Evolutionary conservation across 2,797 vertebrate genomes (phyloP).

Genomic region (Melanogrammus aeglefinus): DNA sequence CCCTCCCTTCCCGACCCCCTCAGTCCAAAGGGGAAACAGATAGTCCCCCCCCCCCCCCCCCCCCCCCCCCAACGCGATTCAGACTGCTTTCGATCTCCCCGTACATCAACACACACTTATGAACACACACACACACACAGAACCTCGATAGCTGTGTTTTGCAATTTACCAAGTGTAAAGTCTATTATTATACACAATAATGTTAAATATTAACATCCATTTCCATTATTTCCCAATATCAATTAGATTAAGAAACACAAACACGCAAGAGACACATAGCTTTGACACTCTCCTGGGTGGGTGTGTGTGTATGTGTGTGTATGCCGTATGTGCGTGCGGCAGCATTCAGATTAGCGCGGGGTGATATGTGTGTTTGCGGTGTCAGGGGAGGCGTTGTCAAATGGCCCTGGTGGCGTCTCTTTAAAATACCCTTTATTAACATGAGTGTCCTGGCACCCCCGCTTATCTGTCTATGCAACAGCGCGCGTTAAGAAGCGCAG

Average conservation of each 20-base stretch:
- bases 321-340: background rate
- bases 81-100: background rate
- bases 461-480: constrained; percentile 22
- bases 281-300: background rate
- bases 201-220: background rate
- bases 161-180: background rate
- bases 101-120: background rate
- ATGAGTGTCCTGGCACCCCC: constrained; percentile 9
- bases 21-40: constrained; percentile 1
- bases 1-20: constrained; percentile 15
- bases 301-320: background rate
- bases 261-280: too few species aligned
- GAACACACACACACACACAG: background rate
- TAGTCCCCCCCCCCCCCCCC: background rate
- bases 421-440: constrained; percentile 29
- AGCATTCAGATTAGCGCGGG: constrained; percentile 1
- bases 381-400: constrained; percentile 25
- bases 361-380: constrained; percentile 19
- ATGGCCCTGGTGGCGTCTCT: constrained; percentile 11
- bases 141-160: background rate
- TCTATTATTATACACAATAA: background rate
- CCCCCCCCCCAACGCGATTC: background rate
- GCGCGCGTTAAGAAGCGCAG: constrained; percentile 12
- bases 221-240: background rate
- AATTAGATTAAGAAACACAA: background rate